Conservation (phyloP, 2,888 invertebrate genomes). For the Ommatoiulus sabulosus region DNA sequence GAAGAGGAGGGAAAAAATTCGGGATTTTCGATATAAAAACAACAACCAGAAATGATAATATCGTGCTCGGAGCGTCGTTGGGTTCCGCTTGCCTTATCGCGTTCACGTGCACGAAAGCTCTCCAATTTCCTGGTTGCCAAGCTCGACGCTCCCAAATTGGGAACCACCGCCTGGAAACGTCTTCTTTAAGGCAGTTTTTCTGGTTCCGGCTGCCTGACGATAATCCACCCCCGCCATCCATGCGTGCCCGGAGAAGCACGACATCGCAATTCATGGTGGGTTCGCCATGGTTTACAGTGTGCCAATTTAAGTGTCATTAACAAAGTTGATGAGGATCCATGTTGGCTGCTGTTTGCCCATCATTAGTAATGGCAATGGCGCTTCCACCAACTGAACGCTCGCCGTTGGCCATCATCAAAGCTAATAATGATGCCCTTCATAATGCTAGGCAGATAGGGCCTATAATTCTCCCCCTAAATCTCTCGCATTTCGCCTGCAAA, state of each 20-base stretch:
- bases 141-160: neutral
- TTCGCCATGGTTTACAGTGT: conserved; percentile 40
- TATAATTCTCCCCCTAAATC: conserved; percentile 25
- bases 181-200: conserved; percentile 15
- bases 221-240: conserved; percentile 27
- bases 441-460: conserved; percentile 43
- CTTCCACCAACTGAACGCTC: conserved; percentile 20
- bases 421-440: conserved; percentile 40
- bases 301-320: conserved; percentile 43
- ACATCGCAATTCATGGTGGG: conserved; percentile 29
- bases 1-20: neutral
- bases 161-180: conserved; percentile 13
- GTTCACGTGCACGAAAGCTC: conserved; percentile 2
- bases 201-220: neutral
- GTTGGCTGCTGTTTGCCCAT: conserved; percentile 43
- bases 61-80: neutral
- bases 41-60: conserved; percentile 1
- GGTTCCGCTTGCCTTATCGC: neutral
- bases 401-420: conserved; percentile 20
- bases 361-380: conserved; percentile 25
- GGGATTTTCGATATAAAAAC: neutral
- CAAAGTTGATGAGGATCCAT: conserved; percentile 39
- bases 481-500: neutral
- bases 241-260: neutral
- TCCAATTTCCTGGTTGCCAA: conserved; percentile 26